Percentiles rank a stretch among this genome's conserved stretches.
These are phyloP conservation scores for Uromys caudimaculatus DNA, from an alignment of 2,797 vertebrate species.

Conservation along the genomic window DNA sequence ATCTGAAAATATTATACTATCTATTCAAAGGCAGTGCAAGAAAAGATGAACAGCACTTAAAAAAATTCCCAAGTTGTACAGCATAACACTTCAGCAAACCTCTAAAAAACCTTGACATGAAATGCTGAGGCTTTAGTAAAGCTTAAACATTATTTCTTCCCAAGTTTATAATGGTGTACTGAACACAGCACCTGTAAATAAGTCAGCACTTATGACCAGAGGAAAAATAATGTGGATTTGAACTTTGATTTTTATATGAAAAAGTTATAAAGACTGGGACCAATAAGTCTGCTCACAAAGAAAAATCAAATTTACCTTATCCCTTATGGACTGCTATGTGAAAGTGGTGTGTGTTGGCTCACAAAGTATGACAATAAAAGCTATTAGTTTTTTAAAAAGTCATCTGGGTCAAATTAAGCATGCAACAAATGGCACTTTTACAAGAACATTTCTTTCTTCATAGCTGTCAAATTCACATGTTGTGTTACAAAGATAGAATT, in stretches of 20 bases:
- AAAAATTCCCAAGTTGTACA: not conserved
- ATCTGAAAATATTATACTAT: not conserved
- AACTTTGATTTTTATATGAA: slow-evolving; percentile 88
- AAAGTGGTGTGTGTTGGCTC: slow-evolving; percentile 74
- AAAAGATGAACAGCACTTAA: not conserved
- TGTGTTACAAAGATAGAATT: not conserved
- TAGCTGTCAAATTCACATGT: not conserved
- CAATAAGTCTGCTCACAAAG: slow-evolving; percentile 68
- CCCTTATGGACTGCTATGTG: slow-evolving; percentile 49
- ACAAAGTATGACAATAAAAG: slow-evolving; percentile 86
- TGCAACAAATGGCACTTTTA: not conserved
- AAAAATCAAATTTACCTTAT: slow-evolving; percentile 62
- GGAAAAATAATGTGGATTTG: slow-evolving; percentile 73
- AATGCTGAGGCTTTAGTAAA: not conserved
- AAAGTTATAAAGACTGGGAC: slow-evolving; percentile 84
- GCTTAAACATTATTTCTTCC: slow-evolving; percentile 59
- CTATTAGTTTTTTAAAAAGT: slow-evolving; percentile 40
- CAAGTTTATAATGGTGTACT: slow-evolving; percentile 70
- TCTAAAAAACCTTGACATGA: not conserved
- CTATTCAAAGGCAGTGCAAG: not conserved
- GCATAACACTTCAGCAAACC: not conserved
- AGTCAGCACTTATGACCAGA: slow-evolving; percentile 73
- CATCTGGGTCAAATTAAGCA: not conserved
- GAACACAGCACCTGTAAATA: slow-evolving; percentile 85
- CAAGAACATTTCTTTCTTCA: not conserved